phyloP scores from a whole-genome alignment of 2,797 vertebrate species.

The Megaceryle alcyon region DNA sequence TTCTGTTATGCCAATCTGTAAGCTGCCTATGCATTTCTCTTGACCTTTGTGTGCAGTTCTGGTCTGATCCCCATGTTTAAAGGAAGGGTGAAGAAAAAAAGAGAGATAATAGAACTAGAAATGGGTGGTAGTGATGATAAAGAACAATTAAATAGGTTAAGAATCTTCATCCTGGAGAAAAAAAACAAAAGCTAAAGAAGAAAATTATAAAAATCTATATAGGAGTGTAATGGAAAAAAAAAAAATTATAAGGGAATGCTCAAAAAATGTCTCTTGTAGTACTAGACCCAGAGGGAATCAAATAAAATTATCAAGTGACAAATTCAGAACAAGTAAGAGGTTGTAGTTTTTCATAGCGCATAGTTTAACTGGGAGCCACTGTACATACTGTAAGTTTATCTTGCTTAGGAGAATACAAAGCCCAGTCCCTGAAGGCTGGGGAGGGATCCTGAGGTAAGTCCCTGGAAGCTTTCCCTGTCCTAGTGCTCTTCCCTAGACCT shows the following conservation, averaged over 20 bases:
- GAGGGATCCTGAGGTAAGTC: not conserved
- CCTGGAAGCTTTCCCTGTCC: not conserved
- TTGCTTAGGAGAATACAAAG: not conserved
- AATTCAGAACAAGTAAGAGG: not conserved
- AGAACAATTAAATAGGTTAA: constrained; percentile 23
- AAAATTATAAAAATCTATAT: constrained; percentile 5
- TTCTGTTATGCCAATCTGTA: not conserved
- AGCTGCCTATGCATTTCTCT: not conserved
- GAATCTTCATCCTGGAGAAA: not conserved
- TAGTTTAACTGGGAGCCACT: not conserved
- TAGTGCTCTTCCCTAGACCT: not conserved
- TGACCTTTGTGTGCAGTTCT: not conserved
- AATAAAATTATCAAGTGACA: constrained; percentile 28
- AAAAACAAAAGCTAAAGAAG: not conserved
- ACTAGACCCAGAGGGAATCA: constrained; percentile 24
- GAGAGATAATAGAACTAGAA: not conserved
- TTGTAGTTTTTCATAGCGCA: not conserved
- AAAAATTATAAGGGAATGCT: not conserved
- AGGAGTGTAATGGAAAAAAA: not conserved
- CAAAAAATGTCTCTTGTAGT: constrained; percentile 37
- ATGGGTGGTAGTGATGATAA: not conserved
- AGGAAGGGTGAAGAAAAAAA: not conserved
- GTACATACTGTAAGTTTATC: not conserved
- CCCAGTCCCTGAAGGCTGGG: not conserved
- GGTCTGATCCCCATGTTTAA: not conserved